Conservation (phyloP, 1,140 invertebrate genomes). For the Helicoverpa zea region DNA sequence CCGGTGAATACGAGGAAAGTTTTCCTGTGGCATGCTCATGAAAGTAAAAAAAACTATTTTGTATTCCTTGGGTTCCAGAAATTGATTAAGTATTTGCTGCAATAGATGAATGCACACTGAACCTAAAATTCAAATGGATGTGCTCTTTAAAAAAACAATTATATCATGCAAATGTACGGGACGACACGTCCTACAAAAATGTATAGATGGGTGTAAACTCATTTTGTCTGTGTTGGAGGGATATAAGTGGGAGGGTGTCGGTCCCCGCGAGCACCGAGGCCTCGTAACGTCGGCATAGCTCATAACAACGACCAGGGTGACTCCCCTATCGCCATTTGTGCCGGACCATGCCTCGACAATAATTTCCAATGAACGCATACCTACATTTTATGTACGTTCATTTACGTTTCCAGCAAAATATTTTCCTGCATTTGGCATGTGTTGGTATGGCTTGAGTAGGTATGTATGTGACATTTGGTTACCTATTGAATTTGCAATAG, state of each 20-base stretch:
- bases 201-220: slow-evolving; percentile 31
- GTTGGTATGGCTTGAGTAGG: no score
- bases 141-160: slow-evolving; percentile 9
- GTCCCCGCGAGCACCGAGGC: background rate
- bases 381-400: background rate
- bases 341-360: slow-evolving; percentile 38
- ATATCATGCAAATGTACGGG: slow-evolving; percentile 35
- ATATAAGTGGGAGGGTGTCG: slow-evolving; percentile 13
- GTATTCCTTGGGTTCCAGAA: no score
- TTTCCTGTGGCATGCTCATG: background rate
- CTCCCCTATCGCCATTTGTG: slow-evolving; percentile 19
- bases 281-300: slow-evolving; percentile 9
- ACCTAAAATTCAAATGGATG: background rate
- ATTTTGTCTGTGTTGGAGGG: slow-evolving; percentile 35
- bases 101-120: no score
- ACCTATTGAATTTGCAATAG: no score
- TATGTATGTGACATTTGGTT: background rate
- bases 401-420: slow-evolving; percentile 10
- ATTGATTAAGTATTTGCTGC: no score
- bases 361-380: slow-evolving; percentile 27
- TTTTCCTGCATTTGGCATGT: background rate
- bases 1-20: no score
- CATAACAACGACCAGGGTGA: slow-evolving; percentile 23
- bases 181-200: slow-evolving; percentile 37
- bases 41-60: no score